These are phyloP conservation scores for Herminia tarsipennalis DNA, from an alignment of 2,888 invertebrate genomes.

Conservation along the genomic window DNA sequence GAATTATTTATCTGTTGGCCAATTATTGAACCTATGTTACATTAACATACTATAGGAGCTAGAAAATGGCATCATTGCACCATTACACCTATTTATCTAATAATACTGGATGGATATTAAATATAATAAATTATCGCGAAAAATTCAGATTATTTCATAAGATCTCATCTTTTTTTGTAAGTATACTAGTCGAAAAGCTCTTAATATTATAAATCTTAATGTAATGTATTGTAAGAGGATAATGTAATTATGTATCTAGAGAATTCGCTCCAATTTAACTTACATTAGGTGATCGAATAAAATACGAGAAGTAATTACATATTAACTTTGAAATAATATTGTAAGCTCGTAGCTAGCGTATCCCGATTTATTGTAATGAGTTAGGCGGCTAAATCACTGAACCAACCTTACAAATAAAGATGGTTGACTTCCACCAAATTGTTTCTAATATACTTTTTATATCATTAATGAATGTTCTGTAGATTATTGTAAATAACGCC, in stretches of 20 bases:
- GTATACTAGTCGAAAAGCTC: constrained; percentile 83
- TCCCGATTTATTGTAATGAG: constrained; percentile 23
- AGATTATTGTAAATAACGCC: constrained; percentile 29
- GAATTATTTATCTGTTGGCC: constrained; percentile 55
- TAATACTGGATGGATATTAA: constrained; percentile 84
- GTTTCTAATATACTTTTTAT: constrained; percentile 6
- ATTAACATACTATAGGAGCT: constrained; percentile 72
- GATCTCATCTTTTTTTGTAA: constrained; percentile 77
- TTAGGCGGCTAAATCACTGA: constrained; percentile 15
- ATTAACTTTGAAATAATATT: constrained; percentile 57
- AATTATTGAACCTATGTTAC: constrained; percentile 67
- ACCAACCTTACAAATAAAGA: constrained; percentile 4
- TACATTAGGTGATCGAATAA: constrained; percentile 64
- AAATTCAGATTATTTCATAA: constrained; percentile 81
- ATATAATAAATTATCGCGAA: constrained; percentile 79
- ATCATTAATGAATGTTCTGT: constrained; percentile 15
- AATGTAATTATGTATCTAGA: constrained; percentile 68
- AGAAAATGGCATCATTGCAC: constrained; percentile 64
- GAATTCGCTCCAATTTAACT: constrained; percentile 56
- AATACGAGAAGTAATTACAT: constrained; percentile 54
- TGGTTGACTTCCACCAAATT: background rate
- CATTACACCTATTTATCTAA: constrained; percentile 80
- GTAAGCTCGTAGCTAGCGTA: constrained; percentile 71
- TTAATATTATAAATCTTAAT: constrained; percentile 76
- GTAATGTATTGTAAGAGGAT: constrained; percentile 69